Evolutionary conservation across 1,140 invertebrate genomes (phyloP), one percentile per base, ranked within the genome.

Genomic region (Drosophila eugracilis): DNA sequence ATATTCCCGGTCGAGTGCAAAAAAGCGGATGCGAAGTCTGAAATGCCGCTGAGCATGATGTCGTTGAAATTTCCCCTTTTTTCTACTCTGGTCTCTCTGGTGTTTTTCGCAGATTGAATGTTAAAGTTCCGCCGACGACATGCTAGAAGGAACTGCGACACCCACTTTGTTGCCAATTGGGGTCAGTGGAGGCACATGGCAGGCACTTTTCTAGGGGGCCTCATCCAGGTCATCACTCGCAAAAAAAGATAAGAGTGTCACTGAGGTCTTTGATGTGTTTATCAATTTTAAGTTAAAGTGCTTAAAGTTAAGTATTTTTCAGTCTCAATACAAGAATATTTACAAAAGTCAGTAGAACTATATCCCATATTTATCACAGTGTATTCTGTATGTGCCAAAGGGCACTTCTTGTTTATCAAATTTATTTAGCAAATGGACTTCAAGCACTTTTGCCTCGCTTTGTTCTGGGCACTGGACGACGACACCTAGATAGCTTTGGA

Each of bases 351-450:
- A n/a, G n/a, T n/a, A n/a, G n/a, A n/a, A n/a, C n/a, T n/a, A n/a
- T n/a, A n/a, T n/a, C n/a, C n/a, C n/a, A n/a, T n/a, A 7, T 60
- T 60, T 22, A n/a, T 5, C 3, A 7, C n/a, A 59, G 65, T 59
- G 53, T 36, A 24, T 15, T 30, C 5, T 22, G 21, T 17, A 5
- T 32, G 26, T 52, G 44, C 63, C 28, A 17, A n/a, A n/a, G 59
- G 44, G 19, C 34, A 14, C 57, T 34, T 21, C 34, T 66, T 67
- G 71, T 57, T 74, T 74, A 63, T 74, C 71, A 74, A 74, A 73
- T 74, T 74, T 74, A 74, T 74, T 74, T 74, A 74, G 48, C 70
- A 74, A 74, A 74, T 74, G 71, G 70, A 74, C 58, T 55, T 63
- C 58, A 63, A 74, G 71, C 71, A 63, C 34, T 74, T 74, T 74